A percentile compares a stretch with the other conserved stretches of the same genome.
phyloP scores from a whole-genome alignment of 2,888 invertebrate genomes.

The Tachystola acroxantha region DNA sequence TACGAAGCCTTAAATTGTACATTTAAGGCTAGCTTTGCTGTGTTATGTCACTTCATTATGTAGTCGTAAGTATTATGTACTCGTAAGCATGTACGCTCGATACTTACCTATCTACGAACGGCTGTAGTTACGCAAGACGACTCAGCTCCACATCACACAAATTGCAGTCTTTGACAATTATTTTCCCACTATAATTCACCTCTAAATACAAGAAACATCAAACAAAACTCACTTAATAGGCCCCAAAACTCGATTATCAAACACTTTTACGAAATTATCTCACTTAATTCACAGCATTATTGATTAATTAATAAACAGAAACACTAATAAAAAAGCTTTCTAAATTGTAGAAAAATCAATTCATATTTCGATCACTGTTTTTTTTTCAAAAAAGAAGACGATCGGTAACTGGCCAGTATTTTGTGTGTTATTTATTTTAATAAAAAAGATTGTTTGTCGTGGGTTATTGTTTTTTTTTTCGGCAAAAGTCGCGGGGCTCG shows the following conservation, averaged over 20 bases:
- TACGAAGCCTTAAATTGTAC: too few species aligned
- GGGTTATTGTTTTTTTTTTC: conserved; percentile 19
- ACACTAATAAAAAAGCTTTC: conserved; percentile 4
- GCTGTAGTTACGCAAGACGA: conserved; percentile 34
- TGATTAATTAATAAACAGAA: conserved; percentile 13
- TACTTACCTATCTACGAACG: conserved; percentile 28
- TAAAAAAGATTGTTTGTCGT: conserved; percentile 10
- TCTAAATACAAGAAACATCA: too few species aligned
- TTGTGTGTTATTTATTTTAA: background rate
- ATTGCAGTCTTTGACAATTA: background rate
- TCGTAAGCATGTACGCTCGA: too few species aligned
- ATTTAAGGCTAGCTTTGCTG: too few species aligned
- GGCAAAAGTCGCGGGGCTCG: conserved; percentile 26
- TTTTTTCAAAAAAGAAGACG: too few species aligned
- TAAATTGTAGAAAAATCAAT: conserved; percentile 6
- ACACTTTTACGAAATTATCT: background rate
- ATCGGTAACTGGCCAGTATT: background rate
- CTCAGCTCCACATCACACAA: conserved; percentile 18
- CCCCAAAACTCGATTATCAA: background rate
- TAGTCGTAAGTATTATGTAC: too few species aligned
- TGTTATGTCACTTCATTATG: conserved; percentile 14
- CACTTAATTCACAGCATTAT: conserved; percentile 38
- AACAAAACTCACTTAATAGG: background rate
- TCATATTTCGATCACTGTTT: conserved; percentile 1
- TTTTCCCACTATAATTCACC: too few species aligned